Conservation (phyloP, 2,113 vertebrate species). For the Clarias gariepinus region DNA sequence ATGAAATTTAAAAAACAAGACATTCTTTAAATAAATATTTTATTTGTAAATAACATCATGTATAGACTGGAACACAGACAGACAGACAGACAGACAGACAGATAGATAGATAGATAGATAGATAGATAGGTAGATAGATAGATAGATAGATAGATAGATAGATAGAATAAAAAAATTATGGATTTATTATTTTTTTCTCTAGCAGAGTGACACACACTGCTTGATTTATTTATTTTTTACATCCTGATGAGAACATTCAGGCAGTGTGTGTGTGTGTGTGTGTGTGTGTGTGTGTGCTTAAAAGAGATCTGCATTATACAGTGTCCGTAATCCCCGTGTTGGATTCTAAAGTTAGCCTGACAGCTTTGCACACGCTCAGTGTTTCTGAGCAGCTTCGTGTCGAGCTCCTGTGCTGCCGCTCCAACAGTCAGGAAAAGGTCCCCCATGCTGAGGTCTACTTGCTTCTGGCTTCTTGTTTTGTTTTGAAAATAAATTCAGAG, state of each 20-base stretch:
- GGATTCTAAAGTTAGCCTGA: conserved; percentile 13
- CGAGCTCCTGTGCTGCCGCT: background rate
- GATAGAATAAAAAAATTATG: no score
- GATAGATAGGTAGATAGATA: background rate
- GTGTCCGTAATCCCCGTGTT: background rate
- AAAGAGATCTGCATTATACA: background rate
- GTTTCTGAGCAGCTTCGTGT: background rate
- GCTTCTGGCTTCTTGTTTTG: background rate
- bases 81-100: no score
- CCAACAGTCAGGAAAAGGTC: background rate
- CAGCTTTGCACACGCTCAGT: background rate
- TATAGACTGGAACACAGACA: background rate
- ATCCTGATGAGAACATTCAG: no score
- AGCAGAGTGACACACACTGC: no score
- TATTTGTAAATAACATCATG: no score
- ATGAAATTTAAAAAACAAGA: no score
- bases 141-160: no score
- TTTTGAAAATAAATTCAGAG: background rate
- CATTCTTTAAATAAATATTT: no score
- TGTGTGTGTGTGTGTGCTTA: no score
- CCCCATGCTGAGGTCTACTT: background rate
- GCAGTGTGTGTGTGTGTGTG: background rate
- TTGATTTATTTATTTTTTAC: background rate
- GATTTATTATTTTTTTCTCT: no score
- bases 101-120: background rate